Percentiles rank a stretch among this genome's conserved stretches.
phyloP scores from a whole-genome alignment of 2,888 invertebrate species.

The Drosophila ochracea region DNA sequence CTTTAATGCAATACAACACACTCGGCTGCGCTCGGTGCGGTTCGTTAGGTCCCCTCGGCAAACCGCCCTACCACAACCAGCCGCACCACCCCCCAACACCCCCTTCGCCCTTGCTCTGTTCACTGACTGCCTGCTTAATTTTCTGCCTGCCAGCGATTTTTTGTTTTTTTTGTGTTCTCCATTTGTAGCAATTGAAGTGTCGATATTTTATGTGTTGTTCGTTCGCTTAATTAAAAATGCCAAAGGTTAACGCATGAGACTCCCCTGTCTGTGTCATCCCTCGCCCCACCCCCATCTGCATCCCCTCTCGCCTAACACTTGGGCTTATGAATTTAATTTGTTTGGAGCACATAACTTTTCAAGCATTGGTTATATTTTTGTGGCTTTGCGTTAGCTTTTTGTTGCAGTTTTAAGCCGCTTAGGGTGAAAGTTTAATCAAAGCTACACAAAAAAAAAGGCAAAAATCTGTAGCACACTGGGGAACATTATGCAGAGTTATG shows the following conservation, averaged over 20 bases:
- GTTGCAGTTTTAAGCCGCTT: conserved; percentile 74
- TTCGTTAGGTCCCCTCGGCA: conserved; percentile 74
- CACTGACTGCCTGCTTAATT: conserved; percentile 62
- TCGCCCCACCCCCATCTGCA: not conserved
- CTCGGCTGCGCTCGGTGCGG: conserved; percentile 76
- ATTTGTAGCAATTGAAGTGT: conserved; percentile 76
- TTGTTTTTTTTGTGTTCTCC: conserved; percentile 22
- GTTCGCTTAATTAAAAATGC: conserved; percentile 80
- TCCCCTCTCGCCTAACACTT: conserved; percentile 4
- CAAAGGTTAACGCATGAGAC: conserved; percentile 73
- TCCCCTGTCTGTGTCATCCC: not conserved
- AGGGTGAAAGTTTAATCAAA: conserved; percentile 72
- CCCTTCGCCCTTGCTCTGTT: conserved; percentile 21
- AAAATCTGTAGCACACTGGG: conserved; percentile 34
- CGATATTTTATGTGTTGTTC: conserved; percentile 79
- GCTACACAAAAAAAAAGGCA: conserved; percentile 7
- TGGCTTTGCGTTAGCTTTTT: conserved; percentile 39
- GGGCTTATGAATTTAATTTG: conserved; percentile 75
- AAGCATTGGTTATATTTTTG: conserved; percentile 42
- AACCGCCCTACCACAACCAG: not conserved
- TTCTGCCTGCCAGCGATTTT: conserved; percentile 59
- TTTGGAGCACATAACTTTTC: conserved; percentile 68
- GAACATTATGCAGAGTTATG: not conserved
- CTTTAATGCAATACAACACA: conserved; percentile 79
- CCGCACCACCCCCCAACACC: not conserved